Evolutionary conservation across 2,113 vertebrate species (phyloP).

Genomic region (Microcebus tavaratra): DNA sequence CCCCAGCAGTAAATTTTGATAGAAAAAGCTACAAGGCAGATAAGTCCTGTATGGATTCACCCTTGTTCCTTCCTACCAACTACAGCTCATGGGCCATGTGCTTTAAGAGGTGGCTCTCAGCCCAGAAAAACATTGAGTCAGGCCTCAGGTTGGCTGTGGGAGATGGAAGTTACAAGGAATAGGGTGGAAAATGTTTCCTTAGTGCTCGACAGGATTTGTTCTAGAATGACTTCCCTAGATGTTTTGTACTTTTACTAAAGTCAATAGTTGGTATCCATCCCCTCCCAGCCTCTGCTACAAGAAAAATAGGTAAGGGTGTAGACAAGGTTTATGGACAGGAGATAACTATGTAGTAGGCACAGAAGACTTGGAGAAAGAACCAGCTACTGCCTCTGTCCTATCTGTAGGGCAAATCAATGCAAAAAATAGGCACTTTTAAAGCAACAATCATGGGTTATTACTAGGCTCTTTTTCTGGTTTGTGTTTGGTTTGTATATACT

Average conservation of each 20-base stretch:
- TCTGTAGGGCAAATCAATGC: conserved; percentile 10
- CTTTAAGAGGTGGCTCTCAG: conserved; percentile 6
- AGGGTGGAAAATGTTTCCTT: conserved; percentile 17
- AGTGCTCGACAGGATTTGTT: not conserved
- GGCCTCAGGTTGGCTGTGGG: not conserved
- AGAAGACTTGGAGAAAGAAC: conserved; percentile 29
- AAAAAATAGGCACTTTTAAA: conserved; percentile 39
- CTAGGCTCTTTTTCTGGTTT: not conserved
- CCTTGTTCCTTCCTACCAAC: not conserved
- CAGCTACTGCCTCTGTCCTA: not conserved
- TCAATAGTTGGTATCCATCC: not conserved
- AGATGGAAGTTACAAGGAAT: conserved; percentile 24
- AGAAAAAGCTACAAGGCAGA: conserved; percentile 38
- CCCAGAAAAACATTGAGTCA: conserved; percentile 1
- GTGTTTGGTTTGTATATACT: not conserved
- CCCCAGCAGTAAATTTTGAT: conserved; percentile 1
- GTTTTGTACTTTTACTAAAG: conserved; percentile 1
- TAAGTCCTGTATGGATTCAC: conserved; percentile 20
- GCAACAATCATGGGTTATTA: conserved; percentile 21
- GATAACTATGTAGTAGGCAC: not conserved
- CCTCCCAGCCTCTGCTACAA: conserved; percentile 9
- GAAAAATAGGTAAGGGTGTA: conserved; percentile 50
- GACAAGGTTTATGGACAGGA: not conserved
- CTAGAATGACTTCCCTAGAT: conserved; percentile 37
- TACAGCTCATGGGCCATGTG: not conserved